Evolutionary conservation across 1,140 invertebrate species (phyloP), one percentile per base, ranked within the genome.

Genomic region (Hermetia illucens): DNA sequence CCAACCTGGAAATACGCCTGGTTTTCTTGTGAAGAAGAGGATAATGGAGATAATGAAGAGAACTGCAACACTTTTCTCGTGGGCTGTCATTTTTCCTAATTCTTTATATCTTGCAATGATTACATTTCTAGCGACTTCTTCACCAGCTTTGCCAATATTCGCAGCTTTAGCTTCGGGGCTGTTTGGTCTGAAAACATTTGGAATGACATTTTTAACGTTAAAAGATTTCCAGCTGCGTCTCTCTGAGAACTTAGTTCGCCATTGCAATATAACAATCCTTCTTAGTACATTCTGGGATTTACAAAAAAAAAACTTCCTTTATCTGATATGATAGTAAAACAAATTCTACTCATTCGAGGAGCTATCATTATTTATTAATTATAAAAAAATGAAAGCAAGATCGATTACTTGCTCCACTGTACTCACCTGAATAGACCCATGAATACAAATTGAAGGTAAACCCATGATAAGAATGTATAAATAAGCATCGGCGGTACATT

Each of bases 21-120:
- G 89, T 34, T 79, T 76, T 30, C 88, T 72, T 55, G 91, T 87
- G 55, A 94, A 81, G 81, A 90, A 95, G 40, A 94, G 65, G 31
- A 82, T 42, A 2, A 93, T 76, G 4, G 90, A 74, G 9, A 77
- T 43, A 5, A 86, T 54, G 53, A 95, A 95, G 15, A 90, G 63
- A 9, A 74, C 43, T 20, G 82, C 74, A 1, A 91, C 80, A 15
- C 70, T 68, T 56, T 53, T 65, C 64, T 95, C 89, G 39, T 91
- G 82, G 66, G 80, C 87, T 25, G 71, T 77, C 51, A 86, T 74
- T 1, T 78, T 74, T 21, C 87, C 87, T 32, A 92, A 68, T 42
- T 75, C 74, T 40, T 69, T 63, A 61, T 89, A 86, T 53, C 83
- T 79, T 29, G 74, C 65, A 38, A 65, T 62, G 42, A 91, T 76